Base-by-base conservation (phyloP, 2,888 invertebrate genomes). In the Morpho achilles region DNA sequence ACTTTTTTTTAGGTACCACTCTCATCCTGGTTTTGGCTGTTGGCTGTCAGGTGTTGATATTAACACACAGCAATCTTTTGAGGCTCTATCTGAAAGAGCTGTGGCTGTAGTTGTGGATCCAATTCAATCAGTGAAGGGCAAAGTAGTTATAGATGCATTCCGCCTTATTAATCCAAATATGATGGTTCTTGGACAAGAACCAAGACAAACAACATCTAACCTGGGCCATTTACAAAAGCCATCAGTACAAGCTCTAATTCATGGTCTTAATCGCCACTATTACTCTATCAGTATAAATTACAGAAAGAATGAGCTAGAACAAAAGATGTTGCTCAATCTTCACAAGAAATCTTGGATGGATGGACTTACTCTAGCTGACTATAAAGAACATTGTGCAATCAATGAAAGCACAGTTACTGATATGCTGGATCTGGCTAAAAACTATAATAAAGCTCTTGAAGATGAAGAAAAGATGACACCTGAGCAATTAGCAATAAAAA, bases 321-420 rank as follows among this genome's bases (percentile, higher is more conserved):
- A 99, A 82, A 99, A 99, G 92, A 99, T 99, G 99, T 90, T 99
- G 62, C 87, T 99, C 61, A 99, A 99, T 91, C 91, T 99, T 67
- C 98, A 99, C 87, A 99, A 99, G 91, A 98, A 99, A 82, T 98
- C 98, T 0, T 99, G 98, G 98, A 98, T 98, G 95, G 98, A 98
- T 79, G 98, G 98, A 16, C 93, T 98, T 4, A 96, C 95, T 43
- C 91, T 99, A 64, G 95, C 96, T 53, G 96, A 98, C 82, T 99
- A 98, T 81, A 94, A 96, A 64, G 96, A 97, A 65, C 99, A 99
- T 81, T 97, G 98, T 84, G 93, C 94, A 65, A 93, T 96, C 50
- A 99, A 99, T 82, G 98, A 98, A 82, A 95, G 94, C 56, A 98
- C 98, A 50, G 98, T 99, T 1, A 94, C 97, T 61, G 97, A 98